Evolutionary conservation across 2,888 invertebrate genomes (phyloP), one percentile per base, ranked within the genome.

Genomic region (Melinaea menophilus): DNA sequence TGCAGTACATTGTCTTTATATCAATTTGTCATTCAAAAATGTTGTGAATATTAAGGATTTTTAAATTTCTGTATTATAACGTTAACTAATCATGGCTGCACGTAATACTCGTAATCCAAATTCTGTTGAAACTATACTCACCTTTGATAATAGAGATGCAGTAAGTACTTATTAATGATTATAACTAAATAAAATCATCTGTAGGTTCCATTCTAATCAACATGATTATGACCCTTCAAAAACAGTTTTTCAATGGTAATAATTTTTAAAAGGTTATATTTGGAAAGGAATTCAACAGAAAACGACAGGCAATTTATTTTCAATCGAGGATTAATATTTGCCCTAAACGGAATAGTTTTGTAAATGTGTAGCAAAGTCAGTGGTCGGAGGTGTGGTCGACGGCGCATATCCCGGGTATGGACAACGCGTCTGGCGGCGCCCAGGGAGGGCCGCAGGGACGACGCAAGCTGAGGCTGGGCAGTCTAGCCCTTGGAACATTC

Each of bases 311-410:
- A 41, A 3, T 5, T 37, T 37, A 37, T 4, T 5, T 37, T 7
- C 5, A 22, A 48, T 12, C 5, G 4, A 48, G 13, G 13, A n/a
- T n/a, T 0, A 4, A 48, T 0, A 22, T 3, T 22, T n/a, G 48
- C 5, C 13, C n/a, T 47, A n/a, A 13, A 13, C 5, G 3, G n/a
- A 13, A 13, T 13, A 48, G 13, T 31, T 31, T 5, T 41, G 12
- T 61, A 55, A 48, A 4, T 62, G 5, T 22, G 46, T 59, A 73
- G 69, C 73, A 84, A 73, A 85, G 83, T 68, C 79, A 86, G 47
- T 87, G 82, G 82, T 90, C 90, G 48, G 76, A 80, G 66, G 76
- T 84, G 66, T 85, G 86, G 85, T 90, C 90, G 63, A 90, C 90
- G 51, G 67, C 76, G 2, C 73, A 85, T 64, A 75, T 90, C 51